Base-by-base conservation (phyloP, 1,140 invertebrate genomes). In the Brachionus paranguensis region DNA sequence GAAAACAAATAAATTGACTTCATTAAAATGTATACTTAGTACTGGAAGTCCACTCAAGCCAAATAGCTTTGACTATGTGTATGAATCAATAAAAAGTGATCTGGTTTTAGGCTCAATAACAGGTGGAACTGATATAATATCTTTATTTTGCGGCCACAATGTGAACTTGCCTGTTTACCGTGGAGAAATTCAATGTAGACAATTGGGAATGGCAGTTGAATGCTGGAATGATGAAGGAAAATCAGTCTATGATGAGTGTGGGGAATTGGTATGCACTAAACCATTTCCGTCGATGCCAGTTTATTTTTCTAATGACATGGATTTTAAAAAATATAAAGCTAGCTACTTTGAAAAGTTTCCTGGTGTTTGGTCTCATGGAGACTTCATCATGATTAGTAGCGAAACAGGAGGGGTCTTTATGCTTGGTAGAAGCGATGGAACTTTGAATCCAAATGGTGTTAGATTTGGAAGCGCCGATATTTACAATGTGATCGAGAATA, bases 401-500 rank as follows among this genome's bases (percentile, higher is more conserved):
- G 72, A 86, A 17, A 92, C 92, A 6, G 89, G 89, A 11, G 92
- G 92, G 20, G 88, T 92, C 47, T 86, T 90, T 10, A 92, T 92
- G 90, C 86, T 92, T 5, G 92, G 92, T 10, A 86, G 91, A 86
- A 89, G 91, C 88, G 92, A 92, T 88, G 91, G 91, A 0, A 92
- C 91, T 1, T 86, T 92, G n/a, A 92, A 92, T 88, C 91, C 92
- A 27, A 91, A 91, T 88, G 92, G 92, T 45, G 91, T 92, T 4
- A 86, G 92, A 33, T 92, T 92, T 89, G 92, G 92, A 27, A 92
- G 91, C 86, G 90, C 92, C 17, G 92, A 92, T 88, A 92, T 92
- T 83, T 92, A 92, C 85, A 89, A 90, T 86, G 88, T 92, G 84
- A 90, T 91, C 91, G 86, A 87, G 87, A 86, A 43, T 55, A 88